Conservation (phyloP, 2,888 invertebrate genomes). For the Panopea generosa region DNA sequence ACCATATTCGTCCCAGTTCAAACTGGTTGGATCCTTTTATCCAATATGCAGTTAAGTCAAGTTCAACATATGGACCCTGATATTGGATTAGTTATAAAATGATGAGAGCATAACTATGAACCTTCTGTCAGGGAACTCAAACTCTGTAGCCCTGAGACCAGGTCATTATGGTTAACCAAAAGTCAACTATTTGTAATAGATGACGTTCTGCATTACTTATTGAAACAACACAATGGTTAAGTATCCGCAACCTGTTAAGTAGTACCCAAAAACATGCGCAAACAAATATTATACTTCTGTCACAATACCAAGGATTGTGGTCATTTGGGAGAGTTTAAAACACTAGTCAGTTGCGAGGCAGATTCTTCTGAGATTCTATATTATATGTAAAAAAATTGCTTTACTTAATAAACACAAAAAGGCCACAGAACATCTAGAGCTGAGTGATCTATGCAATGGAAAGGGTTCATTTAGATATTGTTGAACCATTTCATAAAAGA, state of each 20-base stretch:
- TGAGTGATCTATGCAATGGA: not conserved
- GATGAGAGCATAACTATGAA: not conserved
- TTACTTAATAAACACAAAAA: not conserved
- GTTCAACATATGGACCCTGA: not conserved
- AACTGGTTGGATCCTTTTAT: no score
- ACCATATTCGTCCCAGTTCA: no score
- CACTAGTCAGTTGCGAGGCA: constrained; percentile 1
- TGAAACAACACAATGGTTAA: not conserved
- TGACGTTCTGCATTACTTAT: not conserved
- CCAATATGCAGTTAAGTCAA: not conserved
- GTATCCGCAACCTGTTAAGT: not conserved
- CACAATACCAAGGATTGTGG: no score
- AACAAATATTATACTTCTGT: not conserved
- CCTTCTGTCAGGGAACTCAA: no score
- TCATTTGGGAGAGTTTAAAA: no score
- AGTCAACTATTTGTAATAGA: not conserved
- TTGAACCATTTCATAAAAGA: not conserved
- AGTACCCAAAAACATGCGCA: not conserved
- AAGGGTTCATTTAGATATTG: not conserved
- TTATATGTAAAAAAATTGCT: not conserved
- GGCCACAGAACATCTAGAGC: not conserved
- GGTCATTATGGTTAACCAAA: no score
- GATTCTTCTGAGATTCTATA: not conserved
- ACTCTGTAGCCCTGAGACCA: no score
- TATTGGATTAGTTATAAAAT: not conserved